Conservation (phyloP, 2,888 invertebrate genomes). For the Hypolimnas misippus region DNA sequence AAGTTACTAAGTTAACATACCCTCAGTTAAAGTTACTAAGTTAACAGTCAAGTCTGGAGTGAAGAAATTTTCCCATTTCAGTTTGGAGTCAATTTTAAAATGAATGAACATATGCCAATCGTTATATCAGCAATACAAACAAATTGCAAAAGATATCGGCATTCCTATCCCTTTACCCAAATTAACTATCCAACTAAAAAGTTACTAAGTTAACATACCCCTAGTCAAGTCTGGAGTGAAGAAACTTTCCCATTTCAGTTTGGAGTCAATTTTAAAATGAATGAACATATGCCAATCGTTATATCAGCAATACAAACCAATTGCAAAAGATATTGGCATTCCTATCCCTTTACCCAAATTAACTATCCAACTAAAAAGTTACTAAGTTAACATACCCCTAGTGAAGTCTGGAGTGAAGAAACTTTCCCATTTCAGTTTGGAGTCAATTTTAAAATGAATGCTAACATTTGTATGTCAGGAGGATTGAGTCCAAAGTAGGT, state of each 20-base stretch:
- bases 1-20: too few relatives aligned
- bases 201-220: slow-evolving; percentile 7
- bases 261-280: slow-evolving; percentile 42
- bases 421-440: slow-evolving; percentile 28
- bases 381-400: slow-evolving; percentile 6
- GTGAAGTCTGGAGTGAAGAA: slow-evolving; percentile 18
- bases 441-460: slow-evolving; percentile 43
- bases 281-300: background rate
- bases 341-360: slow-evolving; percentile 10
- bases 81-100: too few relatives aligned
- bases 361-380: slow-evolving; percentile 17
- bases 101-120: too few relatives aligned
- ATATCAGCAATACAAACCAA: background rate
- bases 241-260: slow-evolving; percentile 28
- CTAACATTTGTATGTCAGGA: slow-evolving; percentile 47
- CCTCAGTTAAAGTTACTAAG: too few relatives aligned
- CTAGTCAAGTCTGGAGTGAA: slow-evolving; percentile 16
- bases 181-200: slow-evolving; percentile 19
- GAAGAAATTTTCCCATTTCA: too few relatives aligned
- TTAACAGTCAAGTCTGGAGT: too few relatives aligned
- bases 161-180: slow-evolving; percentile 3
- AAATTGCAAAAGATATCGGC: background rate
- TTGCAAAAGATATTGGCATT: background rate
- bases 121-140: background rate
- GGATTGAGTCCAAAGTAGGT: slow-evolving; percentile 49